phyloP scores from a whole-genome alignment of 1,140 invertebrate species.

The Drosophila nasuta region DNA sequence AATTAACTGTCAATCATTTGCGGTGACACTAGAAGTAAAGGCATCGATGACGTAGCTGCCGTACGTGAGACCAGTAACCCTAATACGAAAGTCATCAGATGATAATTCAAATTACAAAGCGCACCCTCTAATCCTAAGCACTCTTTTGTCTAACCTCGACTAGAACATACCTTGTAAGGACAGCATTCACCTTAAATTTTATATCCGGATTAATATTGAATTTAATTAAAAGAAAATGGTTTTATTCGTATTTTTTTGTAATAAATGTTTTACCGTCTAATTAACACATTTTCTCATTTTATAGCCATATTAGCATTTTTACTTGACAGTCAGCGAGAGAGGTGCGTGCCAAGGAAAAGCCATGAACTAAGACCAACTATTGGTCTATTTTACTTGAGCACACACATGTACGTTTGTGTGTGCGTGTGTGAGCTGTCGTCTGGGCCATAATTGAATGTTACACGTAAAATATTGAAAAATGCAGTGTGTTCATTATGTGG shows the following conservation, averaged over 20 bases:
- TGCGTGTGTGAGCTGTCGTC: conserved; percentile 13
- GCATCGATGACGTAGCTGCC: conserved; percentile 10
- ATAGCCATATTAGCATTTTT: conserved; percentile 40
- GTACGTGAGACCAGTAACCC: conserved; percentile 26
- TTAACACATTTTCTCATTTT: neutral
- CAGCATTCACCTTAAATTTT: neutral
- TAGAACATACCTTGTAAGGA: conserved; percentile 8
- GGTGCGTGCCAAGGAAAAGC: conserved; percentile 17
- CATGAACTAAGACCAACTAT: neutral
- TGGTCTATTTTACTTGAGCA: conserved; percentile 42
- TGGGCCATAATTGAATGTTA: conserved; percentile 68
- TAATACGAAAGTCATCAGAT: conserved; percentile 66
- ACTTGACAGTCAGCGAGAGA: conserved; percentile 12
- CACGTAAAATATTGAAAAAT: conserved; percentile 71
- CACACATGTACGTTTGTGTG: neutral
- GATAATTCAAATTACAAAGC: conserved; percentile 65
- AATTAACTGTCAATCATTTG: conserved; percentile 76
- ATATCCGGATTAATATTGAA: neutral
- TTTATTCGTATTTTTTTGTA: neutral
- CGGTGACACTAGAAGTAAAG: conserved; percentile 39
- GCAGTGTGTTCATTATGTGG: conserved; percentile 25
- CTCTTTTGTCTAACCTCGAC: neutral
- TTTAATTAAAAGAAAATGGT: neutral
- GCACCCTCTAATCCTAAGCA: neutral
- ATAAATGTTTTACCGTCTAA: neutral